Percentiles rank a stretch among this genome's conserved stretches.
These are phyloP conservation scores for Paraplagusia blochii DNA, from an alignment of 2,113 vertebrate genomes.

Conservation along the genomic window DNA sequence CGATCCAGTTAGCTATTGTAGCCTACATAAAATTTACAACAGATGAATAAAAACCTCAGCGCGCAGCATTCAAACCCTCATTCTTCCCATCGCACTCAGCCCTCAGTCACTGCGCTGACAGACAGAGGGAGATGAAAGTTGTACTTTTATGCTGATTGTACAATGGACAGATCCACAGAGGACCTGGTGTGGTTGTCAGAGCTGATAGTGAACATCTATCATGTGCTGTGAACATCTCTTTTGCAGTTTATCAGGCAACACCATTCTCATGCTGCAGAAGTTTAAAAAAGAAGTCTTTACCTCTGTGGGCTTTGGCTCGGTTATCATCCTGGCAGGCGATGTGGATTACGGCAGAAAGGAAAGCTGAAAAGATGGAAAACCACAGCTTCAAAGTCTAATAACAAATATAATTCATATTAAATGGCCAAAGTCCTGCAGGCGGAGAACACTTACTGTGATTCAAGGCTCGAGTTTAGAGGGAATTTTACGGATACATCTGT, in stretches of 20 bases:
- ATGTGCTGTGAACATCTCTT: slow-evolving; percentile 6
- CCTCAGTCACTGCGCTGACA: slow-evolving; percentile 3
- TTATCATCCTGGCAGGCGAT: slow-evolving; percentile 8
- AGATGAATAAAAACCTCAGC: slow-evolving; percentile 14
- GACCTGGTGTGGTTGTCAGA: not conserved
- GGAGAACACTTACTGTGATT: slow-evolving; percentile 30
- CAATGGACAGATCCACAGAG: slow-evolving; percentile 10
- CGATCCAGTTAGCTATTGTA: slow-evolving; percentile 9
- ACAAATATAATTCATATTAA: slow-evolving; percentile 20
- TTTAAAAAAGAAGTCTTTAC: slow-evolving; percentile 10
- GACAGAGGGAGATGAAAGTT: slow-evolving; percentile 18
- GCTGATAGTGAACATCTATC: slow-evolving; percentile 15
- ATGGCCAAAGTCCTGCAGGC: slow-evolving; percentile 7
- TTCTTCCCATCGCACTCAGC: slow-evolving; percentile 14
- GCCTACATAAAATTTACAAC: slow-evolving; percentile 31
- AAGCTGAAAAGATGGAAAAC: slow-evolving; percentile 7
- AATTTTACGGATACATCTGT: slow-evolving; percentile 3
- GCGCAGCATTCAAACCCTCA: slow-evolving; percentile 38
- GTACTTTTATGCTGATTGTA: slow-evolving; percentile 27
- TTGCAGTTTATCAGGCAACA: not conserved
- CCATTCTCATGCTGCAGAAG: not conserved
- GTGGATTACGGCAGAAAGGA: slow-evolving; percentile 13
- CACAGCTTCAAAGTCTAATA: slow-evolving; percentile 17
- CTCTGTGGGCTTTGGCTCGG: not conserved
- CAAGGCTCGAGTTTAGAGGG: slow-evolving; percentile 12